Conservation (phyloP, 2,113 vertebrate genomes). For the Epinephelus cyanopodus region DNA sequence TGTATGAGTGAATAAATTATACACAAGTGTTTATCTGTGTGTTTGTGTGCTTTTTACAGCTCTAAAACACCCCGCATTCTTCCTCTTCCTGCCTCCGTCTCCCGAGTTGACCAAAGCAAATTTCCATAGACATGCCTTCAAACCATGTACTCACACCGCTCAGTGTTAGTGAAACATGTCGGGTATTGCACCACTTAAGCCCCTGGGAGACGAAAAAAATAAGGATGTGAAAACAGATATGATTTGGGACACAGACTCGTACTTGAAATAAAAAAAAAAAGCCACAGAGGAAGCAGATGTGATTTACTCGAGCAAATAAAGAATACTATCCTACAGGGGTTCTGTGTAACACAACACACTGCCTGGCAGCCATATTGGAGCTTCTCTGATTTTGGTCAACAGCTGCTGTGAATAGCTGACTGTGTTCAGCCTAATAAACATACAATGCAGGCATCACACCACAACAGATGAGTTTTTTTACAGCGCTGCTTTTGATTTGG, state of each 20-base stretch:
- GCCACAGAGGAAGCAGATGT: neutral
- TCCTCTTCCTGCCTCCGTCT: constrained; percentile 9
- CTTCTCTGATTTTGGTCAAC: neutral
- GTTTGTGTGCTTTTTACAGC: neutral
- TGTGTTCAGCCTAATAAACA: neutral
- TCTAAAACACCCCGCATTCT: neutral
- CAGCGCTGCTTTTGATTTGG: neutral
- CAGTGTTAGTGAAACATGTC: neutral
- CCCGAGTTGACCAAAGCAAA: neutral
- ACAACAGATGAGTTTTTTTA: neutral
- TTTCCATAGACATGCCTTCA: constrained; percentile 11
- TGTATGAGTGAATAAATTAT: neutral
- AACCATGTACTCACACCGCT: neutral
- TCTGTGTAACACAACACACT: neutral
- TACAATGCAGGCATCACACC: neutral
- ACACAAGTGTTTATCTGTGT: neutral
- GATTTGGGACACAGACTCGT: neutral
- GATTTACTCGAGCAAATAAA: constrained; percentile 4
- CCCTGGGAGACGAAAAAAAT: neutral
- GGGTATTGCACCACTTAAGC: neutral
- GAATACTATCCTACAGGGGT: neutral
- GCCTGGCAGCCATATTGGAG: neutral
- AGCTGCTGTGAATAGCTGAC: neutral
- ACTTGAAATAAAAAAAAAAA: constrained; percentile 7
- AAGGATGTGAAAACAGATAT: neutral